Base-by-base conservation (phyloP, 2,888 invertebrate species). In the Sthenelais limicola region DNA sequence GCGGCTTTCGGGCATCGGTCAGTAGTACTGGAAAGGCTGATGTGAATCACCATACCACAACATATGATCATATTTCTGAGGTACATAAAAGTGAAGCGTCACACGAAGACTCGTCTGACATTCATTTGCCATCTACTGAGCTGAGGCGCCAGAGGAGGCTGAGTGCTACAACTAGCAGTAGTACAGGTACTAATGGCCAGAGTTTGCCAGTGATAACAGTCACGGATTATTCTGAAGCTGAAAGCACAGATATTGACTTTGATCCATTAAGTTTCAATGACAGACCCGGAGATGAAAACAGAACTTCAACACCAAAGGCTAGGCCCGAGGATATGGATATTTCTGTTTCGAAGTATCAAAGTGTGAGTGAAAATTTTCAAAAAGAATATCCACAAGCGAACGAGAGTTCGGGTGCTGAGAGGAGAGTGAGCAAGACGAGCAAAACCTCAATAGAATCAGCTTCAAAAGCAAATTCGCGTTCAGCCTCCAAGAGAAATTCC, bases 301-400 rank as follows among this genome's bases (percentile, higher is more conserved):
- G 62, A 15, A 38, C 62, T 1, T 62, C 62, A 35, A 62, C 62
- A 1, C 62, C 62, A 21, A 62, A 38, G 35, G 35, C 62, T 24
- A n/a, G 7, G 51, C 35, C 38, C 24, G 24, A 21, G 35, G 62
- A 33, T 38, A 62, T 62, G 62, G 62, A 62, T 18, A 21, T n/a
- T 38, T 18, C 18, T 38, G 62, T 62, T 43, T 38, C 62, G 24
- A 62, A 15, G 15, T 62, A 35, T 38, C 38, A 62, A 62, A n/a
- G 18, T 21, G 54, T 54, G 30, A 62, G 62, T 62, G 62, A 38
- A 35, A n/a, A n/a, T n/a, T n/a, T n/a, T n/a, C n/a, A n/a, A n/a
- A n/a, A n/a, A n/a, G n/a, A n/a, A n/a, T n/a, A n/a, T n/a, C 21
- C 24, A 38, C 7, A n/a, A 62, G 62, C 18, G 24, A 2, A n/a